Conservation (phyloP, 1,140 invertebrate genomes). For the Neodiprion lecontei region DNA sequence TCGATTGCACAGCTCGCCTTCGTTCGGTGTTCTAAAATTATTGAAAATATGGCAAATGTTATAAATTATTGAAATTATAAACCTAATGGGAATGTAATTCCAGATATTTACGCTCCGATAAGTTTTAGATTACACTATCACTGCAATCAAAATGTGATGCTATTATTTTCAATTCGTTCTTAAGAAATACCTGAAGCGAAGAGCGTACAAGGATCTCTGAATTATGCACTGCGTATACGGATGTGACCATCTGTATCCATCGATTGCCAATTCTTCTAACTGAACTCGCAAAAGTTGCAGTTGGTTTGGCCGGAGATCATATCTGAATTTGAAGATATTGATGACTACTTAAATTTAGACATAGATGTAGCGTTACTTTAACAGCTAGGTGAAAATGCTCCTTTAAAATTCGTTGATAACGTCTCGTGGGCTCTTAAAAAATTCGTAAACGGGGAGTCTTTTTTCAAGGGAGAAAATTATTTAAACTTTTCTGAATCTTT, state of each 20-base stretch:
- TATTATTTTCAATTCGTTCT: not conserved
- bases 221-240: conserved; percentile 84
- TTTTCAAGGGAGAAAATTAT: not conserved
- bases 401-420: not conserved
- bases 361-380: not conserved
- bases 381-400: too few relatives aligned
- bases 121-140: not conserved
- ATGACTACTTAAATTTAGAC: conserved; percentile 3
- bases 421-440: not conserved
- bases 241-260: conserved; percentile 81
- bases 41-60: not conserved
- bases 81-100: too few relatives aligned
- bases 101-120: not conserved
- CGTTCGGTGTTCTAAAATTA: conserved; percentile 4
- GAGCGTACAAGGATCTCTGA: conserved; percentile 75
- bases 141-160: not conserved
- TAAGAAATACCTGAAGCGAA: conserved; percentile 63
- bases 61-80: not conserved
- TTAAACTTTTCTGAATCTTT: not conserved
- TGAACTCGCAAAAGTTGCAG: conserved; percentile 73
- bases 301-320: conserved; percentile 68
- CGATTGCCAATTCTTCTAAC: conserved; percentile 70
- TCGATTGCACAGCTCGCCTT: not conserved
- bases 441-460: not conserved
- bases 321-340: conserved; percentile 55